Conservation (phyloP, 2,113 vertebrate genomes). For the Elanoides forficatus region DNA sequence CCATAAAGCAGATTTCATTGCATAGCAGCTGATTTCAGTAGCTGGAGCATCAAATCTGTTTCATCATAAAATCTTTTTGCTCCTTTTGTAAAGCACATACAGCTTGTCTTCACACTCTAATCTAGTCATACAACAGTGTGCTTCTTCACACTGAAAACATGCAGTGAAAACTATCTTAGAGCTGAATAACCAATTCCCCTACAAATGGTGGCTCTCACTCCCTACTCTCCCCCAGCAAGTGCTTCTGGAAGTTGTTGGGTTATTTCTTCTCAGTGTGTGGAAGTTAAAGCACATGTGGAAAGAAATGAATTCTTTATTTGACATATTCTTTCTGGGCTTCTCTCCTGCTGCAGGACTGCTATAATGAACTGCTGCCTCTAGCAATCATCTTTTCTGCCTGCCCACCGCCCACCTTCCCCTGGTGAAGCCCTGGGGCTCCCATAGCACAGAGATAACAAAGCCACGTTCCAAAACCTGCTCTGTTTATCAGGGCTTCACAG, state of each 20-base stretch:
- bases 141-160: not conserved
- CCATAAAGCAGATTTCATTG: not conserved
- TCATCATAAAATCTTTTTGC: not conserved
- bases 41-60: not conserved
- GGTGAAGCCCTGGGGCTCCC: not conserved
- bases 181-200: not conserved
- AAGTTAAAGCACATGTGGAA: not conserved
- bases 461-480: not conserved
- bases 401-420: not conserved
- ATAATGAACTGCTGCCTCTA: not conserved
- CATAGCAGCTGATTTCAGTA: not conserved
- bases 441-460: not conserved
- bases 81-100: not conserved
- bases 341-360: not conserved
- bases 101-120: not conserved
- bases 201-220: not conserved
- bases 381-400: not conserved
- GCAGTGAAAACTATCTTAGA: not conserved
- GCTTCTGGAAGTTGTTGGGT: not conserved
- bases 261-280: not conserved
- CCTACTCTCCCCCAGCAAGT: not conserved
- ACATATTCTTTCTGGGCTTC: not conserved
- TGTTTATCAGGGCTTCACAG: not conserved
- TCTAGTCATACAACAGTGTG: not conserved
- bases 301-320: not conserved